Evolutionary conservation across 2,888 invertebrate species (phyloP), one percentile per base, ranked within the genome.

Genomic region (Euproctis similis): DNA sequence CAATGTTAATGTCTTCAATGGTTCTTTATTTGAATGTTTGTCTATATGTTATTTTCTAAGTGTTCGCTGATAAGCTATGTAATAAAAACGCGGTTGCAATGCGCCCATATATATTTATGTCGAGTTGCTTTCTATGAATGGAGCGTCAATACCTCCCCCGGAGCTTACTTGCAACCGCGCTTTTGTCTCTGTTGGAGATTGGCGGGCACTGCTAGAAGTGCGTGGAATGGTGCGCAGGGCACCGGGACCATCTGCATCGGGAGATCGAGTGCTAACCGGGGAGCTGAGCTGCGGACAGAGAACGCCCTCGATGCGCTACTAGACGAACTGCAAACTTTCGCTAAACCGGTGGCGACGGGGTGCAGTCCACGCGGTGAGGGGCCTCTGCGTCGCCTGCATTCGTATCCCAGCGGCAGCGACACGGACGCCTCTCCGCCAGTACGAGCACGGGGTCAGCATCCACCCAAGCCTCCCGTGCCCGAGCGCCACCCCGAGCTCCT

Each of bases 241-340:
- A 45, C 63, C 71, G 60, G 58, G 57, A 57, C 42, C 64, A 64
- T 58, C 61, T 59, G 55, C 59, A 46, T 38, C 68, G 71, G 64
- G 49, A 66, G 81, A 74, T 64, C 53, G 50, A 48, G 55, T 29
- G 26, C 47, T 46, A 42, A 46, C 42, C 59, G 66, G 41, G 67
- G 70, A 67, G 59, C 65, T 48, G 78, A 77, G 37, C 37, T 69
- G 84, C 90, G 92, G 86, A 87, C 94, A 88, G 95, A 95, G 91
- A 96, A 95, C 92, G 94, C 95, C 90, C 94, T 96, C 92, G 96
- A 96, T 91, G 94, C 94, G 90, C 82, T 96, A 92, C 86, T 96
- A 93, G 95, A 95, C 76, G 95, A 96, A 77, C 87, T 95, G 46
- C 94, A 95, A 78, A 95, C 95, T 16, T 95, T 95, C 75, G 91